Evolutionary conservation across 2,888 invertebrate genomes (phyloP).

Genomic region (Automeris io): DNA sequence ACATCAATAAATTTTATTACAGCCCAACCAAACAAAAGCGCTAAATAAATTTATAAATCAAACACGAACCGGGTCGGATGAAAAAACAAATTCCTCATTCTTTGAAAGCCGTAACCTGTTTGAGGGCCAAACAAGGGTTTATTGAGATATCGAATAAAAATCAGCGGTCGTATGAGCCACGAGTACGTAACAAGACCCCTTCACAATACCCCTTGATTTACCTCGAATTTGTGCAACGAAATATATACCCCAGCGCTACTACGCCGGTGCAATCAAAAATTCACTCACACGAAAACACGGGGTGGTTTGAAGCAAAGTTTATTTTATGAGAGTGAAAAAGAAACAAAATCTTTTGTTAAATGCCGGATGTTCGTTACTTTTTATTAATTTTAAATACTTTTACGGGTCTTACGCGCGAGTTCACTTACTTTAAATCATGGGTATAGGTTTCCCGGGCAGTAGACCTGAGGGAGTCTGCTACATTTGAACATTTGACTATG

Average conservation of each 20-base stretch:
- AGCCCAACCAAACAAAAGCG: conserved; percentile 47
- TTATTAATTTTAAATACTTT: too few species aligned
- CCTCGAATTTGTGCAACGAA: conserved; percentile 68
- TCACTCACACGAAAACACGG: too few species aligned
- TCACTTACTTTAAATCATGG: too few species aligned
- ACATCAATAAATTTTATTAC: conserved; percentile 47
- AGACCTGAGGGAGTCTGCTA: too few species aligned
- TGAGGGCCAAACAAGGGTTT: conserved; percentile 55
- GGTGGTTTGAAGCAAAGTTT: too few species aligned
- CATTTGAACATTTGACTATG: too few species aligned
- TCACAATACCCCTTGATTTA: conserved; percentile 74
- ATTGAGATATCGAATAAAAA: conserved; percentile 76
- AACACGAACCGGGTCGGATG: conserved; percentile 31
- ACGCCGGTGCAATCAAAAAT: too few species aligned
- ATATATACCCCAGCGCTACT: conserved; percentile 70
- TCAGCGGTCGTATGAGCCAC: conserved; percentile 66
- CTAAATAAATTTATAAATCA: conserved; percentile 69
- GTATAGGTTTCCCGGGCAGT: too few species aligned
- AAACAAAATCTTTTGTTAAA: too few species aligned
- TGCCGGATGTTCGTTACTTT: too few species aligned
- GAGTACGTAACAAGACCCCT: conserved; percentile 60
- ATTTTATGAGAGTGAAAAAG: too few species aligned
- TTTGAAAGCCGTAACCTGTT: conserved; percentile 44
- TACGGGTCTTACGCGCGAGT: too few species aligned
- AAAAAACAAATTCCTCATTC: conserved; percentile 40